phyloP scores from a whole-genome alignment of 2,113 vertebrate species.

The Mohoua ochrocephala region DNA sequence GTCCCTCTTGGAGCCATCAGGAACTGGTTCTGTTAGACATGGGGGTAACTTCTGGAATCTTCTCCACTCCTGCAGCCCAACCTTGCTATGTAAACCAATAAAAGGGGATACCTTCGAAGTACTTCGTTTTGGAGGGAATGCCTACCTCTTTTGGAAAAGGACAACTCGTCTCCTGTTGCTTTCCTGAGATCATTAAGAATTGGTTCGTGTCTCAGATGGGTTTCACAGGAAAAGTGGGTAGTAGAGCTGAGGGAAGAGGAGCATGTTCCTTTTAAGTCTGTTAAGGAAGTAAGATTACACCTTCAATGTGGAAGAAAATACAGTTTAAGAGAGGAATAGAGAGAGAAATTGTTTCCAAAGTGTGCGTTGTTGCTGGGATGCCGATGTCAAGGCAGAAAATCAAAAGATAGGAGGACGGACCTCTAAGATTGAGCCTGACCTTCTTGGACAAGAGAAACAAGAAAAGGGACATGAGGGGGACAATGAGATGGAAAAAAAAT shows the following conservation, averaged over 20 bases:
- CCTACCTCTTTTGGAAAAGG: background rate
- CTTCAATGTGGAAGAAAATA: background rate
- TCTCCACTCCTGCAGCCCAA: background rate
- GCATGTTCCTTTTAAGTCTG: background rate
- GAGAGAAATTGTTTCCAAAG: background rate
- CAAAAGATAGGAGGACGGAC: background rate
- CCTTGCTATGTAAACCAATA: background rate
- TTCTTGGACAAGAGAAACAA: background rate
- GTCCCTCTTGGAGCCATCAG: background rate
- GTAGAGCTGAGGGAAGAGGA: background rate
- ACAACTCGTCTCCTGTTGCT: background rate
- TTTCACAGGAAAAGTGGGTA: background rate
- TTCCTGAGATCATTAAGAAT: background rate
- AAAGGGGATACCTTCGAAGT: background rate
- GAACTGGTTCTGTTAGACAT: background rate
- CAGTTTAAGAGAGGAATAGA: background rate
- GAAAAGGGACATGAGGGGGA: background rate
- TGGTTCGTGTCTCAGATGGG: background rate
- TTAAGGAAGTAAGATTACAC: background rate
- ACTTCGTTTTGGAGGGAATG: background rate
- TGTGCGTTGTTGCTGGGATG: background rate
- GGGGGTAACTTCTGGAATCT: background rate
- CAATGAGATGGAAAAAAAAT: background rate
- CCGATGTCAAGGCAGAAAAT: background rate
- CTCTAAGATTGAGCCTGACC: background rate